A percentile compares a stretch with the other conserved stretches of the same genome.
phyloP scores from a whole-genome alignment of 2,797 vertebrate genomes.

The Gallinago nigripennis region DNA sequence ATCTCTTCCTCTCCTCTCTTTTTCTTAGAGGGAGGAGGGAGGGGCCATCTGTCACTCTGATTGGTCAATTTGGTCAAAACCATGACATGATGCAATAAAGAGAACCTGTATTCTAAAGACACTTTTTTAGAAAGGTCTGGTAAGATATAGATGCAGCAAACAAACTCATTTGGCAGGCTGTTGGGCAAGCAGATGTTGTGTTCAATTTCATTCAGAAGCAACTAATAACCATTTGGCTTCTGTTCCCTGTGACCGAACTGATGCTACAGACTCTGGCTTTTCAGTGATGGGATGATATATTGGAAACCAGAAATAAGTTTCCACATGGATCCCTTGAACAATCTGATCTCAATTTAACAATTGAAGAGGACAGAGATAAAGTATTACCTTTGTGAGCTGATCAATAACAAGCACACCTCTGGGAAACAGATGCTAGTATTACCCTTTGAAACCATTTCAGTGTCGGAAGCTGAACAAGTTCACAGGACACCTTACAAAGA shows the following conservation, averaged over 20 bases:
- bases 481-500: neutral
- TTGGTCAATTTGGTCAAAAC: too few relatives aligned
- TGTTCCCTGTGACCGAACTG: constrained; percentile 14
- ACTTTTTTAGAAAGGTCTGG: neutral
- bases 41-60: too few relatives aligned
- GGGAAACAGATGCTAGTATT: constrained; percentile 44
- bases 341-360: constrained; percentile 64
- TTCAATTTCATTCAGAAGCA: constrained; percentile 43
- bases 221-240: constrained; percentile 39
- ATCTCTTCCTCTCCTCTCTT: too few relatives aligned
- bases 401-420: constrained; percentile 51
- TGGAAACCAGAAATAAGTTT: constrained; percentile 54
- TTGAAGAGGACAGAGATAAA: constrained; percentile 46
- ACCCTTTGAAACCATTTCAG: constrained; percentile 16
- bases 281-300: constrained; percentile 40
- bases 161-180: neutral
- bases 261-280: constrained; percentile 34
- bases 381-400: constrained; percentile 31
- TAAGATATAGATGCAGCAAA: neutral
- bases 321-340: constrained; percentile 49
- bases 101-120: neutral
- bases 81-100: neutral
- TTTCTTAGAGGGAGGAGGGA: too few relatives aligned
- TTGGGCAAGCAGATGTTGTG: constrained; percentile 34
- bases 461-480: neutral